A percentile compares a stretch with the other conserved stretches of the same genome.
Conservation (phyloP, 2,797 vertebrate genomes). For the Pangasius larnaudii region DNA sequence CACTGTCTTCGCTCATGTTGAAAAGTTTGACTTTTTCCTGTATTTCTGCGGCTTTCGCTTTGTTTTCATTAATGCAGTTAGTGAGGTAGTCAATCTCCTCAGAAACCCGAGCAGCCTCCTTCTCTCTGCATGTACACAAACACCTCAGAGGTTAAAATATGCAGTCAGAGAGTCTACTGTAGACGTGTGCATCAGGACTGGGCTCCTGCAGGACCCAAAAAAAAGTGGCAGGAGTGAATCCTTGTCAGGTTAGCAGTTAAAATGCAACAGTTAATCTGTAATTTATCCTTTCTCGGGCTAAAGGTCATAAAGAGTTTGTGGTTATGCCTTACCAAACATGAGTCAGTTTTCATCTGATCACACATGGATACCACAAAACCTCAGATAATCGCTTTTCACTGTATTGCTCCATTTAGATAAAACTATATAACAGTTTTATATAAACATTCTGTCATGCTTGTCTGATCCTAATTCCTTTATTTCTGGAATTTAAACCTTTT, state of each 20-base stretch:
- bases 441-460: neutral
- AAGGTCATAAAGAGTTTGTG: neutral
- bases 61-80: neutral
- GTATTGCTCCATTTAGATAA: neutral
- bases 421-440: neutral
- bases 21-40: neutral
- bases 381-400: neutral
- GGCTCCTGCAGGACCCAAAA: neutral
- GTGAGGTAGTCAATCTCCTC: neutral
- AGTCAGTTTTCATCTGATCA: neutral
- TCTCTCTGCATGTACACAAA: slow-evolving; percentile 1
- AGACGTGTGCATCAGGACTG: neutral
- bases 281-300: no score
- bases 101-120: neutral
- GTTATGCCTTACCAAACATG: neutral
- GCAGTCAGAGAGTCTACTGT: neutral
- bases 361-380: neutral
- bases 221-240: neutral
- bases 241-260: no score
- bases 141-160: neutral
- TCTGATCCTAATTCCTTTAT: neutral
- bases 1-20: neutral
- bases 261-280: no score
- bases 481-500: neutral
- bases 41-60: neutral